Evolutionary conservation across 2,888 invertebrate species (phyloP), one percentile per base, ranked within the genome.

Genomic region (Hydriomena furcata): DNA sequence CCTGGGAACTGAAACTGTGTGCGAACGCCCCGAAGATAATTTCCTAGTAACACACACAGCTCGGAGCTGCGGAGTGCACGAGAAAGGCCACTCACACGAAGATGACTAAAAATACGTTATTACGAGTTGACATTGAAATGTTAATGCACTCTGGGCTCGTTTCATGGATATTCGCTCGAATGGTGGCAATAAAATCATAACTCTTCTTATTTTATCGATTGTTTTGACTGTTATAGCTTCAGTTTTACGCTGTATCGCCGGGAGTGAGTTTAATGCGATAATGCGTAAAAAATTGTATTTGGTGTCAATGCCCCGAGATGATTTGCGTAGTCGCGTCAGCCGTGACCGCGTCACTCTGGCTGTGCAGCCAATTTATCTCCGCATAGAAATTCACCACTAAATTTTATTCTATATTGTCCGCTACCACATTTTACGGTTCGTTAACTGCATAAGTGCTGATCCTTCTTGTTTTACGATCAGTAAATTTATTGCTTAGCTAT

Each of bases 81-180:
- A 74, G 82, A 81, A 79, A 84, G 82, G 80, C 79, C 81, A 79
- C 80, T 70, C 86, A 81, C 84, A 82, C 82, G 70, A 61, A 75
- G 76, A 77, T 79, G 81, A 85, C 88, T 88, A 90, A 89, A 89
- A 88, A 89, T 88, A 74, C 69, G 61, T 71, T 70, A 87, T 87
- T 86, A 77, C 82, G 78, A 76, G 84, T 84, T 88, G 90, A 90
- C 90, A 90, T 90, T 90, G 90, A 89, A 86, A 86, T 85, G 89
- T 89, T 88, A 88, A 84, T 88, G 90, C 89, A 90, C 90, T 82
- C 88, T 70, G 63, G 62, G 68, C 66, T 69, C 77, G 76, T 72
- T 84, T 84, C 79, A 80, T 81, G 82, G 72, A 77, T 79, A 79
- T 76, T 73, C 68, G 68, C 70, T 73, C 68, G 54, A 60, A 53